Conservation (phyloP, 2,888 invertebrate genomes). For the Romanomermis culicivorax region DNA sequence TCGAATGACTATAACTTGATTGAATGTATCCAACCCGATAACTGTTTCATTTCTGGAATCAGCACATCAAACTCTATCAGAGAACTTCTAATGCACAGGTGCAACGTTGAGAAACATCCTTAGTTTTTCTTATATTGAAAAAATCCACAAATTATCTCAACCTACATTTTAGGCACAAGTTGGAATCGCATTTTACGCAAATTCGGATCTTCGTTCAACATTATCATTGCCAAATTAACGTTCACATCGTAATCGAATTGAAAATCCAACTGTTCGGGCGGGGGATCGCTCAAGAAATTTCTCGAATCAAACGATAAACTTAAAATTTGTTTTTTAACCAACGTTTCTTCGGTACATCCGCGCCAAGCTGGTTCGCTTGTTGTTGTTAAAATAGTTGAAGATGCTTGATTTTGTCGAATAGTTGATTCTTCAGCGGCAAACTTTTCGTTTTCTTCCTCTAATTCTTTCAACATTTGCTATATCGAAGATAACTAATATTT, state of each 20-base stretch:
- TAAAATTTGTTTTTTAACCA: constrained; percentile 80
- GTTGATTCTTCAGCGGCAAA: not conserved
- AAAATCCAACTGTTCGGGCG: constrained; percentile 54
- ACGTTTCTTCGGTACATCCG: constrained; percentile 77
- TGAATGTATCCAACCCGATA: too few relatives aligned
- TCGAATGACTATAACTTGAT: too few relatives aligned
- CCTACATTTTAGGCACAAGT: constrained; percentile 96
- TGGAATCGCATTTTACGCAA: constrained; percentile 96
- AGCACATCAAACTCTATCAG: too few relatives aligned
- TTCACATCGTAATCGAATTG: constrained; percentile 78
- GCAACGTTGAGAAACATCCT: too few relatives aligned
- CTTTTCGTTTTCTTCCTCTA: not conserved
- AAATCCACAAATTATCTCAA: too few relatives aligned
- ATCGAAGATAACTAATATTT: too few relatives aligned
- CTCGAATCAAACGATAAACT: constrained; percentile 83
- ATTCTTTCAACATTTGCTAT: not conserved
- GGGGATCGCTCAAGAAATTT: constrained; percentile 89
- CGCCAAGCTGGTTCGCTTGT: constrained; percentile 62
- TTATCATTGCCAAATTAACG: constrained; percentile 77
- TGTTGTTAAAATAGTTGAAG: too few relatives aligned
- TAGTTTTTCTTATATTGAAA: too few relatives aligned
- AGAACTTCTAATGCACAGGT: too few relatives aligned
- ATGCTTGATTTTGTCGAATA: constrained; percentile 9
- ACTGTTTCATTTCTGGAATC: too few relatives aligned
- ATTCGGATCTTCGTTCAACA: constrained; percentile 80